These are phyloP conservation scores for Dichetophora obliterata DNA, from an alignment of 2,888 invertebrate species.

Conservation along the genomic window DNA sequence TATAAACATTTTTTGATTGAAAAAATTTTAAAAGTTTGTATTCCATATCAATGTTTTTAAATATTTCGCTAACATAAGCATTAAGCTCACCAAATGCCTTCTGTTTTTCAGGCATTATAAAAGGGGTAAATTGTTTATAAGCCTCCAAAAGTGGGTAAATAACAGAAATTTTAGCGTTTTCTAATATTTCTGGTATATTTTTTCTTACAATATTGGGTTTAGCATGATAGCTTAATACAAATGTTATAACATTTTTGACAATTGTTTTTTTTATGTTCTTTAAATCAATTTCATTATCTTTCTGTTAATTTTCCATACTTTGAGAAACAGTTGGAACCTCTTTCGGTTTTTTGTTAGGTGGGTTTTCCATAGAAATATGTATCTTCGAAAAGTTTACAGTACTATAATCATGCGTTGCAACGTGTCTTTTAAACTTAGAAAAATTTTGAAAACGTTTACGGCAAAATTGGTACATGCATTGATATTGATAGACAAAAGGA, in stretches of 20 bases:
- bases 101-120: too few relatives aligned
- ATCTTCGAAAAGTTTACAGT: too few relatives aligned
- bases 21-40: constrained; percentile 34
- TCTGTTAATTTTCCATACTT: too few relatives aligned
- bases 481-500: constrained; percentile 17
- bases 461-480: constrained; percentile 2
- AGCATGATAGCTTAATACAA: constrained; percentile 32
- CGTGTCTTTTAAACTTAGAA: constrained; percentile 26
- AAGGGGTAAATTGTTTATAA: too few relatives aligned
- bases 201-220: constrained; percentile 37
- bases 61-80: not conserved
- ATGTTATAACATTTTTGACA: constrained; percentile 23
- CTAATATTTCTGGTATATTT: constrained; percentile 25
- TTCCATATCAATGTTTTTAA: constrained; percentile 33
- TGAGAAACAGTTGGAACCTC: too few relatives aligned
- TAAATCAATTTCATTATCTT: too few relatives aligned
- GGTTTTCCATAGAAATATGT: too few relatives aligned
- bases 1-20: constrained; percentile 35
- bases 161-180: constrained; percentile 18
- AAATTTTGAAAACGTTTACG: constrained; percentile 28
- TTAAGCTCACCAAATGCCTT: constrained; percentile 9
- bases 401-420: not conserved
- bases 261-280: not conserved
- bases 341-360: too few relatives aligned
- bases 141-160: not conserved